A percentile compares a stretch with the other conserved stretches of the same genome.
Conservation (phyloP, 2,888 invertebrate genomes). For the Megamerina dolium region DNA sequence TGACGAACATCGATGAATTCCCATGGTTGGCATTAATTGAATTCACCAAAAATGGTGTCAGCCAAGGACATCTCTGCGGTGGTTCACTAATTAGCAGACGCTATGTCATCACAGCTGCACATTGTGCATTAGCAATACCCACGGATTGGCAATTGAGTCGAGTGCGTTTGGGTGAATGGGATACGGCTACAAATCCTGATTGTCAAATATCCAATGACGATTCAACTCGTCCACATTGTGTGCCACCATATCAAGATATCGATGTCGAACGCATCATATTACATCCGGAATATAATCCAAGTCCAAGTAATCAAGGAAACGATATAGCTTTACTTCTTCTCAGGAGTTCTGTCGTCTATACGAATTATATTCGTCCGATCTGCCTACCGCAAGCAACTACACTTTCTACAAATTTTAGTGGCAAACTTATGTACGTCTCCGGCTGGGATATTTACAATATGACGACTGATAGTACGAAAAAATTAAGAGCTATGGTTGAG, state of each 20-base stretch:
- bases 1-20: background rate
- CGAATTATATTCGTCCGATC: conserved; percentile 54
- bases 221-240: conserved; percentile 52
- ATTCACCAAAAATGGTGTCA: background rate
- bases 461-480: conserved; percentile 42
- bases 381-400: conserved; percentile 50
- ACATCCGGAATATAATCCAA: conserved; percentile 57
- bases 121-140: conserved; percentile 61
- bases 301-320: conserved; percentile 54
- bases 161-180: conserved; percentile 38
- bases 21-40: conserved; percentile 2
- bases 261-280: conserved; percentile 56
- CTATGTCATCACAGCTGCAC: conserved; percentile 66
- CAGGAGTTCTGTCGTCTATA: conserved; percentile 49
- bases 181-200: conserved; percentile 54
- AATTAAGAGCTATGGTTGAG: conserved; percentile 50
- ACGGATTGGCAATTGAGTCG: conserved; percentile 51
- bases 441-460: conserved; percentile 59
- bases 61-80: conserved; percentile 59
- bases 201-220: conserved; percentile 47
- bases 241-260: conserved; percentile 54
- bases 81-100: conserved; percentile 56
- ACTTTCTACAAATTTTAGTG: conserved; percentile 34
- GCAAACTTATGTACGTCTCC: conserved; percentile 50
- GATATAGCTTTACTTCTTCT: conserved; percentile 66